Conservation (phyloP, 2,888 invertebrate genomes). For the Eupelmus urozonus region DNA sequence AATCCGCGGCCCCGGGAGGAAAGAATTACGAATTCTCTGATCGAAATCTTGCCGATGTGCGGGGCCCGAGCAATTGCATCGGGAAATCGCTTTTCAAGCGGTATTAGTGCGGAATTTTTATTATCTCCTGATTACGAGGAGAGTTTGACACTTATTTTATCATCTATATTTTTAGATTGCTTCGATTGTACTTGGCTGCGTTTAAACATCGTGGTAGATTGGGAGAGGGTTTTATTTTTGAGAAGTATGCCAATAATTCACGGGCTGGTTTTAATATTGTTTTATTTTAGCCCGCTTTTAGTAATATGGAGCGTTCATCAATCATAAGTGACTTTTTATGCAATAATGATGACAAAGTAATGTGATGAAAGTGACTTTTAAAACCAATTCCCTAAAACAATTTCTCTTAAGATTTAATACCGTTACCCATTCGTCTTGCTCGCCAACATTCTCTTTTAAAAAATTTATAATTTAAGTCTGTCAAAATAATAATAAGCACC, state of each 20-base stretch:
- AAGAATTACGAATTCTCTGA: conserved; percentile 30
- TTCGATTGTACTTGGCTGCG: too few species aligned
- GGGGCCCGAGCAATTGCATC: not conserved
- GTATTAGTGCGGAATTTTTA: not conserved
- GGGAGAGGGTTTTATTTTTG: too few species aligned
- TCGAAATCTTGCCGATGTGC: conserved; percentile 4
- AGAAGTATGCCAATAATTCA: too few species aligned
- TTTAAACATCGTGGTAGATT: too few species aligned
- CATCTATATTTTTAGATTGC: not conserved
- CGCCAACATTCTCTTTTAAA: not conserved
- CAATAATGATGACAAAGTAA: too few species aligned
- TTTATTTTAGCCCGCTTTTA: too few species aligned
- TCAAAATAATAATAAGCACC: not conserved
- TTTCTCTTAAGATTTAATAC: too few species aligned
- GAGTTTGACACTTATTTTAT: not conserved
- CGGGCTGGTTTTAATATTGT: too few species aligned
- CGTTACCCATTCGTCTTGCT: not conserved
- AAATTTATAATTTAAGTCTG: not conserved
- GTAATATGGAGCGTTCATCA: too few species aligned
- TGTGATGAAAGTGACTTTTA: not conserved
- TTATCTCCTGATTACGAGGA: not conserved
- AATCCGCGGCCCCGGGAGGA: not conserved
- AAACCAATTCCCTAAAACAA: not conserved
- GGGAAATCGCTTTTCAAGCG: conserved; percentile 9
- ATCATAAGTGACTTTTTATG: too few species aligned